Base-by-base conservation (phyloP, 2,113 vertebrate genomes). In the Corythaixoides concolor region DNA sequence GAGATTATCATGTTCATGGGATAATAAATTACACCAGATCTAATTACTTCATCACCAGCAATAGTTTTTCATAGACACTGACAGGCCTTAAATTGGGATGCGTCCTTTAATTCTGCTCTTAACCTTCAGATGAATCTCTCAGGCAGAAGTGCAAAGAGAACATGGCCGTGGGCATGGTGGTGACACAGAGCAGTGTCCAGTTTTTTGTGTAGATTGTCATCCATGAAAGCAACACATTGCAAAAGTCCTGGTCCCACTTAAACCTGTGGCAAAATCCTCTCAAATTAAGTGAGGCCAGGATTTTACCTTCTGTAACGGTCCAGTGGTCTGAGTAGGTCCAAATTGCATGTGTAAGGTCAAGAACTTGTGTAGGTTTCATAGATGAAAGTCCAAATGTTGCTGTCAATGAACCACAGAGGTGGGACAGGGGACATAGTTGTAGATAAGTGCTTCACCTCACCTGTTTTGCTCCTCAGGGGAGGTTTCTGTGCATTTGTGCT, bases 1-100 rank as follows among this genome's bases (percentile, higher is more conserved):
- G 92, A 97, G 97, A 97, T 97, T 96, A 97, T 85, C 94, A 92
- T 41, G 11, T 95, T 96, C 95, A 88, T 76, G 69, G 77, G 74
- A 85, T 97, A 97, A 97, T 97, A 97, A 96, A 97, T 97, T 95
- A 96, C 92, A 79, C 26, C 77, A 92, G 95, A 88, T 96, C 95
- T 97, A 96, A 97, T 97, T 97, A 97, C 94, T 95, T 93, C 92
- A 93, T 96, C 95, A 96, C 93, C 92, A 97, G 96, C 92, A 95
- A 70, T 35, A 97, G 93, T 94, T 96, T 95, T 93, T 96, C 97
- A 97, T 23, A 62, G 95, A 45, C 59, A 82, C 67, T 97, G 97
- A 97, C 97, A 97, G 90, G 75, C 63, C 74, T 96, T 97, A 96
- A 96, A 97, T 92, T 93, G 93, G 86, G 97, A 91, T 94, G 81